Evolutionary conservation across 2,888 invertebrate genomes (phyloP), one percentile per base, ranked within the genome.

Genomic region (Macropis europaea): DNA sequence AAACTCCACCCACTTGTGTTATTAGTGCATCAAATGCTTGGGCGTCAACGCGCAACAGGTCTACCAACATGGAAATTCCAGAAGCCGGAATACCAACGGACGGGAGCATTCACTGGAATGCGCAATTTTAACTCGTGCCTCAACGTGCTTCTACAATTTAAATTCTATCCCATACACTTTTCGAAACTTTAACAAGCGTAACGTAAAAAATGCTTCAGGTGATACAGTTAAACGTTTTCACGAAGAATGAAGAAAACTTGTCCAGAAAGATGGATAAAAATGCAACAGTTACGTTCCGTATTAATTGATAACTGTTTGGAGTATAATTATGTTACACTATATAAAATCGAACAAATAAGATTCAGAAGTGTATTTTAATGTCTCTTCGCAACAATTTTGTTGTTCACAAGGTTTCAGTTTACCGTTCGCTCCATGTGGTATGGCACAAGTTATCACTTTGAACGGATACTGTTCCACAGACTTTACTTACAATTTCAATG

Each of bases 1-100:
- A 59, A 45, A 32, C 38, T 47, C 43, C 70, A 73, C 56, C 70
- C 54, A 66, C 72, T 73, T 76, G 68, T 73, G 43, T 78, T 74
- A 52, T 63, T 28, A 60, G 40, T 43, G n/a, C 9, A 50, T 62
- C 40, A 47, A 50, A 61, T 56, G 61, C 57, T 76, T 82, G 82
- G 83, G 83, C 83, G 83, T 82, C 64, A 61, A 56, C 81, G 13
- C 26, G 30, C 47, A 43, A 13, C 75, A 82, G 69, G 67, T 57
- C 62, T 71, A 40, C 80, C 80, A 80, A 80, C 77, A 50, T 67
- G 34, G n/a, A 38, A 36, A 13, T 6, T 19, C 2, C 2, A 43
- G 4, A 17, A 36, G 26, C 32, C 13, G 15, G 4, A 6, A n/a
- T 52, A 38, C 67, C 36, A 45, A 36, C 11, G 6, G 1, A 7